phyloP scores from a whole-genome alignment of 2,797 vertebrate species.

The Dipus sagitta region DNA sequence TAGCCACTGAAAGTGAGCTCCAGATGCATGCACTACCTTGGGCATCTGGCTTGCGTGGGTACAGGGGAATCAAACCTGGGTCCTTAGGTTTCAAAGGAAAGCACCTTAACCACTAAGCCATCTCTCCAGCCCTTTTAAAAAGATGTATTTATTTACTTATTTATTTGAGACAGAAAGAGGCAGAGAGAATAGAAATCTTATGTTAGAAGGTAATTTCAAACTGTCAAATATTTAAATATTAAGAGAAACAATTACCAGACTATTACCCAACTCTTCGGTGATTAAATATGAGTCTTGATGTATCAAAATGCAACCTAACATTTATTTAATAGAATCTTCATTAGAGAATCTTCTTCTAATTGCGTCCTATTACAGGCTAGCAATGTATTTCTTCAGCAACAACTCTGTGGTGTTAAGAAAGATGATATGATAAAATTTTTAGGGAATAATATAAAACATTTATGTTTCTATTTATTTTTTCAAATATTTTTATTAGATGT shows the following conservation, averaged over 20 bases:
- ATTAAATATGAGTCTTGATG: constrained; percentile 23
- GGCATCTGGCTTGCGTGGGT: too few relatives aligned
- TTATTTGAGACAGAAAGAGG: too few relatives aligned
- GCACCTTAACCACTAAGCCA: too few relatives aligned
- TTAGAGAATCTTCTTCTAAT: constrained; percentile 57
- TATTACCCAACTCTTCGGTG: not conserved
- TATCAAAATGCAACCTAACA: constrained; percentile 18
- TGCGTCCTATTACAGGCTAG: not conserved
- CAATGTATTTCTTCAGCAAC: too few relatives aligned
- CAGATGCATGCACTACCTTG: too few relatives aligned
- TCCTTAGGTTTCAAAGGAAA: too few relatives aligned
- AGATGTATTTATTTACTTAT: too few relatives aligned
- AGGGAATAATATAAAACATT: constrained; percentile 20
- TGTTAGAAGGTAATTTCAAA: constrained; percentile 44
- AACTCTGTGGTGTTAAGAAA: constrained; percentile 1
- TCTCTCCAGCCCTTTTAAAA: too few relatives aligned
- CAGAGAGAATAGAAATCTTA: not conserved
- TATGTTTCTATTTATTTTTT: not conserved
- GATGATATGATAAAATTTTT: constrained; percentile 22
- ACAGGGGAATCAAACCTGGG: too few relatives aligned
- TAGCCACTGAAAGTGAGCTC: too few relatives aligned
- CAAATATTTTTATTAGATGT: too few relatives aligned
- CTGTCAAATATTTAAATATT: constrained; percentile 36
- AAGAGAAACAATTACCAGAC: not conserved
- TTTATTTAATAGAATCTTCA: not conserved